Conservation (phyloP, 2,797 vertebrate genomes). For the Falco rusticolus region DNA sequence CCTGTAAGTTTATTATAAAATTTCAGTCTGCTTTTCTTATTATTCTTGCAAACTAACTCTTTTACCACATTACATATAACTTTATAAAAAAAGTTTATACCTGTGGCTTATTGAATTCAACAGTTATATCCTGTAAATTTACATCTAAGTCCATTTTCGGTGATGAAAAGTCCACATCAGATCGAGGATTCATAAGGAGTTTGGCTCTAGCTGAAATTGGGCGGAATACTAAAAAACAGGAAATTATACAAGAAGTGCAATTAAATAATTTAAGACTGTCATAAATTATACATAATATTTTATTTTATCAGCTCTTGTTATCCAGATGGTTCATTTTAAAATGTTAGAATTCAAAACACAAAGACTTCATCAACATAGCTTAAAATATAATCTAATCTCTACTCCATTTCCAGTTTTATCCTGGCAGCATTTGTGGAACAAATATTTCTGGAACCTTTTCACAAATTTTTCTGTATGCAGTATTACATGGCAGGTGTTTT, state of each 20-base stretch:
- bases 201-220: constrained; percentile 95
- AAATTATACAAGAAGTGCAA: neutral
- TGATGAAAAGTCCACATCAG: constrained; percentile 92
- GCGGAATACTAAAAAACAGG: constrained; percentile 86
- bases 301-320: neutral
- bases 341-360: neutral
- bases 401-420: neutral
- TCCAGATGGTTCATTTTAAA: neutral
- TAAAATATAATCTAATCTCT: neutral
- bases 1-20: neutral
- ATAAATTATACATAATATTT: neutral
- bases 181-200: constrained; percentile 94
- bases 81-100: constrained; percentile 70
- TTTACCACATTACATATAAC: neutral
- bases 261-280: neutral
- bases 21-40: neutral
- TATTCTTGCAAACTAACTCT: neutral
- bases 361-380: neutral
- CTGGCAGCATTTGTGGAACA: neutral
- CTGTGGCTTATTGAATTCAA: constrained; percentile 94
- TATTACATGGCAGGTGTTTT: neutral
- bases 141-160: constrained; percentile 93
- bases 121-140: constrained; percentile 89
- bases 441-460: neutral
- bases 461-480: neutral